A percentile compares a stretch with the other conserved stretches of the same genome.
Conservation (phyloP, 2,797 vertebrate species). For the Halcyon badia region DNA sequence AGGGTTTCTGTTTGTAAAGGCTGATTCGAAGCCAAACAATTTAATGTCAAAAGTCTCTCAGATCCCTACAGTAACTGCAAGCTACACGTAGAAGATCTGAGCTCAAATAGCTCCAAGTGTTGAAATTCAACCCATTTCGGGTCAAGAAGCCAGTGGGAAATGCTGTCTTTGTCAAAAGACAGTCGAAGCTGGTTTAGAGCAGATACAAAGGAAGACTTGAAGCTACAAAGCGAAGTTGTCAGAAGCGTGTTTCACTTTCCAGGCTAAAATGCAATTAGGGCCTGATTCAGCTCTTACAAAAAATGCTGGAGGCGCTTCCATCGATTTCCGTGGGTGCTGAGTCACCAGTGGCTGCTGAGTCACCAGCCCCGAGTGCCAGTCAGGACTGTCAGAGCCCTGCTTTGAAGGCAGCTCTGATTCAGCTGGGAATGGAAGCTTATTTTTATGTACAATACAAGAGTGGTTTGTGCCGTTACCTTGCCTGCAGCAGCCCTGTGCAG, state of each 20-base stretch:
- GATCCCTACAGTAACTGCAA: conserved; percentile 33
- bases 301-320: neutral
- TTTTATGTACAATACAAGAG: neutral
- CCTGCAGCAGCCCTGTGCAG: neutral
- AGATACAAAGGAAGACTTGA: neutral
- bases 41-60: conserved; percentile 14
- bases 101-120: conserved; percentile 24
- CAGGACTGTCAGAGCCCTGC: neutral
- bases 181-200: conserved; percentile 38
- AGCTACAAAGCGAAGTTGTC: neutral
- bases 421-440: neutral
- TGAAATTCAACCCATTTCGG: conserved; percentile 46
- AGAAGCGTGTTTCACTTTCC: neutral
- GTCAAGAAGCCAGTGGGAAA: conserved; percentile 56
- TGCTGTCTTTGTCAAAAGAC: conserved; percentile 29
- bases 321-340: conserved; percentile 6
- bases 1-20: neutral
- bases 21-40: conserved; percentile 19
- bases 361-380: neutral
- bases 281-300: conserved; percentile 16
- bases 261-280: conserved; percentile 8
- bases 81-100: neutral
- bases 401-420: conserved; percentile 26
- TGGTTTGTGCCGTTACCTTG: neutral
- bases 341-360: conserved; percentile 39